Evolutionary conservation across 2,113 vertebrate species (phyloP), one percentile per base, ranked within the genome.

Genomic region (Barbus barbus): DNA sequence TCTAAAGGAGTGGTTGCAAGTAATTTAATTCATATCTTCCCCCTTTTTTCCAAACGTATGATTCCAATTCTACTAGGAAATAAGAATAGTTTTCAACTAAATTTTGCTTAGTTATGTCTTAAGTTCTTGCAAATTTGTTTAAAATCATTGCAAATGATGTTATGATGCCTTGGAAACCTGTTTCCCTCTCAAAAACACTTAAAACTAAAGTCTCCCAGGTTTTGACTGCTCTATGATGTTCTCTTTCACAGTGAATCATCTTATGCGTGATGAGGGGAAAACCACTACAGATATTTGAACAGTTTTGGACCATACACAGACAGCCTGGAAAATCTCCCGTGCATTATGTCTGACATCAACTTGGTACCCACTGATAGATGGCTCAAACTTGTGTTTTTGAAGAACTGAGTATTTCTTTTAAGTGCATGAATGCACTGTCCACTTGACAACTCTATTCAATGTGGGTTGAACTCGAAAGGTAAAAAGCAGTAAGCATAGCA

Each of bases 121-220:
- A 69, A 20, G 65, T 41, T 36, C 31, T 69, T 72, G n/a, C 22
- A 72, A 72, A 72, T 24, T 72, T 41, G 69, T 44, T 72, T 72
- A 72, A 72, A 22, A 24, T 72, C 36, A 72, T 24, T 41, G 22
- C 36, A 44, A 14, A 72, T 72, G 1, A 72, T 44, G 69, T 72
- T 72, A 72, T 72, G 69, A 72, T 72, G 22, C 22, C 36, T 72
- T 72, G 69, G 69, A 72, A 72, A 72, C 38, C 22, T 24, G 38
- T 44, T 72, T 44, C 22, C 26, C 9, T 72, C 22, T 72, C 22
- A 72, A 13, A 72, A 72, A 44, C 67, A 67, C 18, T 67, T 67
- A 18, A 72, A 22, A 72, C 9, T 18, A 9, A 71, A 71, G 20
- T 71, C 33, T 77, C 74, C 73, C 26, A 20, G 48, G 46, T 48